Percentiles rank a stretch among this genome's conserved stretches.
phyloP scores from a whole-genome alignment of 2,113 vertebrate genomes.

The Tenrec ecaudatus region DNA sequence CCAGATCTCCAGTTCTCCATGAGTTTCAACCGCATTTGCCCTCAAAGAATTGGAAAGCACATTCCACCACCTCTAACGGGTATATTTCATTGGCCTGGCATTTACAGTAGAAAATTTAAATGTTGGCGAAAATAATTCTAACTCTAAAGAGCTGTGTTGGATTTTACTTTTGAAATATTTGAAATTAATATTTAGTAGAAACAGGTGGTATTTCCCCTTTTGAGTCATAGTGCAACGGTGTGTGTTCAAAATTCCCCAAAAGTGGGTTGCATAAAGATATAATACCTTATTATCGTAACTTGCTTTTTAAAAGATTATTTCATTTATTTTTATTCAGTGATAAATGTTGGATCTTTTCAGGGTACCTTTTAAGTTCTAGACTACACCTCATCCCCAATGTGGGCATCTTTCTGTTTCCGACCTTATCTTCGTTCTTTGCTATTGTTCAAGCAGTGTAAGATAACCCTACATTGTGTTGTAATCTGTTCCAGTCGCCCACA shows the following conservation, averaged over 20 bases:
- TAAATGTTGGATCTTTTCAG: background rate
- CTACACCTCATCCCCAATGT: background rate
- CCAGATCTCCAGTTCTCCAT: too few species aligned
- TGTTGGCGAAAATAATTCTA: background rate
- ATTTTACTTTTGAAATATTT: background rate
- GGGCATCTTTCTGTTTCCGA: background rate
- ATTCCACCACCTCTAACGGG: background rate
- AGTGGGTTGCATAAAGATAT: too few species aligned
- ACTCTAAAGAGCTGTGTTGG: background rate
- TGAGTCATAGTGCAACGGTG: background rate
- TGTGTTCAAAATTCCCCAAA: background rate
- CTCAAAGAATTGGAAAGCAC: background rate
- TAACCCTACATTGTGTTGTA: rapidly evolving
- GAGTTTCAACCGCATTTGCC: background rate
- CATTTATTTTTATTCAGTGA: background rate
- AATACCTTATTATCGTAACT: background rate
- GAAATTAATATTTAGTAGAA: background rate
- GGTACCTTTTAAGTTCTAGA: background rate
- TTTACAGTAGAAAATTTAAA: background rate
- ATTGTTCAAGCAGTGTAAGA: background rate
- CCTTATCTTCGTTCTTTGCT: background rate
- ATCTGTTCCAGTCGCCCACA: background rate
- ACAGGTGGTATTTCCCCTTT: background rate
- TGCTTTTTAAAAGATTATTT: background rate
- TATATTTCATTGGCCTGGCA: rapidly evolving